Percentiles rank a stretch among this genome's conserved stretches.
Conservation (phyloP, 2,113 vertebrate genomes). For the Dinomys branickii region DNA sequence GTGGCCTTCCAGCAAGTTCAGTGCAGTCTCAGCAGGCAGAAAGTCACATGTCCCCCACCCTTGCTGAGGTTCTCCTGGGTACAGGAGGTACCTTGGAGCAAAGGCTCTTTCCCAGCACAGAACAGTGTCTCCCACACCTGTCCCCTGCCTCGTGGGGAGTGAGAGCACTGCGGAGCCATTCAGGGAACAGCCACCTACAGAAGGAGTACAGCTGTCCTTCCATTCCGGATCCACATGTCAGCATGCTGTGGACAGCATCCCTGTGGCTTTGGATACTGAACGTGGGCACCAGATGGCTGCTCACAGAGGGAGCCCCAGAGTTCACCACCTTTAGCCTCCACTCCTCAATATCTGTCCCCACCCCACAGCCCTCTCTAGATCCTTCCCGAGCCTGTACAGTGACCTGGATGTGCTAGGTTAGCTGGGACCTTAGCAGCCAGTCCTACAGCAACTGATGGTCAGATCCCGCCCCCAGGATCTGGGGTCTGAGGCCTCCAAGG, state of each 20-base stretch:
- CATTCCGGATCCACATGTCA: too few species aligned
- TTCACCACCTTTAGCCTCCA: not conserved
- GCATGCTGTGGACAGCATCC: not conserved
- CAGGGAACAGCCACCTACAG: not conserved
- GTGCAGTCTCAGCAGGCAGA: not conserved
- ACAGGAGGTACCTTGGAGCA: not conserved
- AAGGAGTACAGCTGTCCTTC: not conserved
- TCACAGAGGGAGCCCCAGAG: not conserved
- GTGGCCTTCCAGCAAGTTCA: not conserved
- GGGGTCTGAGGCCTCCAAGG: not conserved
- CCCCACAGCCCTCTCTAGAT: not conserved
- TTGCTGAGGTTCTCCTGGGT: not conserved
- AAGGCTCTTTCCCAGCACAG: not conserved
- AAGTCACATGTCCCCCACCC: not conserved
- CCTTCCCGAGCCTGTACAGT: not conserved
- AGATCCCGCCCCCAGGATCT: not conserved
- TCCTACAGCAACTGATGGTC: not conserved
- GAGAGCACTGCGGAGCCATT: rapidly evolving
- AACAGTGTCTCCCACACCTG: not conserved
- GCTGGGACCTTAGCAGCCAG: not conserved
- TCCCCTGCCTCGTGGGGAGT: not conserved
- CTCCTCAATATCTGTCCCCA: rapidly evolving
- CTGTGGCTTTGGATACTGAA: not conserved
- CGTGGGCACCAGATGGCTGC: not conserved
- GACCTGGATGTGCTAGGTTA: not conserved